Evolutionary conservation across 2,797 vertebrate genomes (phyloP), one percentile per base, ranked within the genome.

Genomic region (Amniataba percoides): DNA sequence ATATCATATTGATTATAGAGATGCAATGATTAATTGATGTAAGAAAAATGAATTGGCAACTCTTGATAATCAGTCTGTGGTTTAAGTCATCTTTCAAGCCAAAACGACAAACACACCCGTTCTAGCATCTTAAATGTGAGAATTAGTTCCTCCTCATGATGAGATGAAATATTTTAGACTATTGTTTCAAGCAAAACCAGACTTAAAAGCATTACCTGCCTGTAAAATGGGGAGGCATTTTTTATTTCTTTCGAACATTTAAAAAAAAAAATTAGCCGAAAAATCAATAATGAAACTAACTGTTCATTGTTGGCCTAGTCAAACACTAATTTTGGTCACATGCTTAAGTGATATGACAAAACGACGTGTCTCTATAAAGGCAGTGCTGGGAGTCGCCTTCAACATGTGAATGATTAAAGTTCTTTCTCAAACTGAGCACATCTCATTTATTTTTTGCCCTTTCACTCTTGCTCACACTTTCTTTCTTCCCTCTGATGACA

Each of bases 321-420:
- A 74, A 74, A 64, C 19, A 36, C n/a, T 3, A 34, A 53, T 68
- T 56, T 43, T 42, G 18, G 27, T 55, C 49, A 57, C 69, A 62
- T 31, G 19, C 8, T 6, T 21, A 70, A n/a, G 27, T 49, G 36
- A 12, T 65, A 49, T 57, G 45, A 65, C 42, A 42, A n/a, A 59
- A 45, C 58, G 12, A 45, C 43, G 27, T 46, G 7, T 60, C 48
- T 82, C 42, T 63, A 27, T 21, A 12, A 62, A 13, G 15, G 25
- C 46, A 52, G 5, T 57, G 53, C 15, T 40, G 56, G 23, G 64
- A 43, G 57, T 51, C 80, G 21, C 40, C 53, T 80, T 56, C 68
- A 65, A 68, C 78, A 78, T 62, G 52, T 63, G 74, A 69, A 63
- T 81, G 68, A 86, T 80, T 86, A 68, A 71, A 78, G 49, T 64